These are phyloP conservation scores for Linepithema humile DNA, from an alignment of 1,140 invertebrate species.

Conservation along the genomic window DNA sequence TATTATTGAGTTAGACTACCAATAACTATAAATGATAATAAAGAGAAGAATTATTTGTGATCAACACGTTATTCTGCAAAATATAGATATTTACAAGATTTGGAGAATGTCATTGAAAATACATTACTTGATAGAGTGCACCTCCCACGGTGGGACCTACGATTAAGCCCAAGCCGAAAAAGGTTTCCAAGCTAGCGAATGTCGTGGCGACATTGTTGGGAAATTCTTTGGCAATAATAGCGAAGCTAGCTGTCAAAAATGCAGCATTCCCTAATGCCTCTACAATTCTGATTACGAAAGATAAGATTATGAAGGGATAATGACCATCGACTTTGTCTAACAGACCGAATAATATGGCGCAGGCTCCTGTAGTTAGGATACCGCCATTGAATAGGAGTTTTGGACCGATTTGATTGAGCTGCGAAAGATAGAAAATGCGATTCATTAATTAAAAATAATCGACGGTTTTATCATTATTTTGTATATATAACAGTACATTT, in stretches of 20 bases:
- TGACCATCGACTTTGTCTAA: conserved; percentile 93
- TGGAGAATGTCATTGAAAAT: neutral
- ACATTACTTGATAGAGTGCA: conserved; percentile 88
- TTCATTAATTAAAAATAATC: neutral
- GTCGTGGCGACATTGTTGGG: conserved; percentile 95
- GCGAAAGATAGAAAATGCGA: conserved; percentile 1
- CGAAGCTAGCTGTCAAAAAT: conserved; percentile 96
- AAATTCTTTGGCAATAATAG: conserved; percentile 97
- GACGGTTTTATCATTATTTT: neutral
- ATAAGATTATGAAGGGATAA: conserved; percentile 92
- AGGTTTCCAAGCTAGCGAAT: conserved; percentile 96
- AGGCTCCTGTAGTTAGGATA: conserved; percentile 93
- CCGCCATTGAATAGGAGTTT: conserved; percentile 94
- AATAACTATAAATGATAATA: too few species aligned
- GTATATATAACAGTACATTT: neutral
- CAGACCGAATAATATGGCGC: conserved; percentile 94
- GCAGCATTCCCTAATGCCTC: conserved; percentile 97
- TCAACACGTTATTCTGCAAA: neutral
- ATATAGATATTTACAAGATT: neutral
- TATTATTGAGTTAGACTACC: too few species aligned
- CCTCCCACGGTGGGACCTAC: conserved; percentile 94
- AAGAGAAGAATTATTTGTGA: neutral
- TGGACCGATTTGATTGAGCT: conserved; percentile 92
- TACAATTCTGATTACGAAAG: conserved; percentile 94
- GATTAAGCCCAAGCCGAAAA: conserved; percentile 94